A percentile compares a stretch with the other conserved stretches of the same genome.
Evolutionary conservation across 2,888 invertebrate genomes (phyloP).

Genomic region (Tenthredo livida): DNA sequence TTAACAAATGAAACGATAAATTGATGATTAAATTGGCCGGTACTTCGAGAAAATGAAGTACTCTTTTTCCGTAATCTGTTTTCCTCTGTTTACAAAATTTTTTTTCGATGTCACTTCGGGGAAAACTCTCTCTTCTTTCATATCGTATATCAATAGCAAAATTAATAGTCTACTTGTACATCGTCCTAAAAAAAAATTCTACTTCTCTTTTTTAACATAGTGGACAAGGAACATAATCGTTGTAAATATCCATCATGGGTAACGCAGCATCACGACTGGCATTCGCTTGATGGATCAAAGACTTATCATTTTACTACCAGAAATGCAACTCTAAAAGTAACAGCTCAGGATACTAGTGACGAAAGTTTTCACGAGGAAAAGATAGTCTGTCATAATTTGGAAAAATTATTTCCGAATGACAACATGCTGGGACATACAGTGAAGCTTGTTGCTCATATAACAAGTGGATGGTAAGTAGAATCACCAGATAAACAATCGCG

Average conservation of each 20-base stretch:
- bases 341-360: slow-evolving; percentile 74
- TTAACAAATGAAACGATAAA: neutral
- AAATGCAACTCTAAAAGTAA: slow-evolving; percentile 85
- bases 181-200: no score
- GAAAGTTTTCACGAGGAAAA: slow-evolving; percentile 75
- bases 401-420: slow-evolving; percentile 69
- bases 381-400: slow-evolving; percentile 74
- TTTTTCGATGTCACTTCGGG: neutral
- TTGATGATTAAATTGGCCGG: neutral
- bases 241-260: slow-evolving; percentile 91
- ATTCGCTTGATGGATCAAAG: slow-evolving; percentile 86
- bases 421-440: slow-evolving; percentile 79
- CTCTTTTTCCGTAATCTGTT: neutral
- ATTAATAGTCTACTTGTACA: no score
- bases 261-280: slow-evolving; percentile 89
- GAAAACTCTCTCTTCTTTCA: neutral
- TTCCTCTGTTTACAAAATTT: neutral
- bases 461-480: slow-evolving; percentile 85
- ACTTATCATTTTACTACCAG: slow-evolving; percentile 87
- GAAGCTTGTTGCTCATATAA: slow-evolving; percentile 87
- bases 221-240: slow-evolving; percentile 86
- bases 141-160: neutral
- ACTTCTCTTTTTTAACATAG: slow-evolving; percentile 76
- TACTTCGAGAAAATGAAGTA: neutral
- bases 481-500: neutral